Conservation (phyloP, 2,113 vertebrate species). For the Otolemur garnettii region DNA sequence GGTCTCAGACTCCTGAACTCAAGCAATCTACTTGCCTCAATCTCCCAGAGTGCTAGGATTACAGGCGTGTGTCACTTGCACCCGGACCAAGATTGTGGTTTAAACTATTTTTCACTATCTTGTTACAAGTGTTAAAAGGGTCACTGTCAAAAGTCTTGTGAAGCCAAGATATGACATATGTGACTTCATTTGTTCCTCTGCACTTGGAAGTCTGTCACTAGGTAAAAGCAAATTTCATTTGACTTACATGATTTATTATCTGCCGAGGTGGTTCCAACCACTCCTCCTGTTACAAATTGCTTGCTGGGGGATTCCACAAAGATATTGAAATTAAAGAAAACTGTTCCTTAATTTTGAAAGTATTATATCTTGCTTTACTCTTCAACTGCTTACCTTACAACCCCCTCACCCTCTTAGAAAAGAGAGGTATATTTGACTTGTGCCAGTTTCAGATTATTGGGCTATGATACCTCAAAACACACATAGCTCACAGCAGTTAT, state of each 20-base stretch:
- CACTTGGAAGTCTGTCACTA: constrained; percentile 29
- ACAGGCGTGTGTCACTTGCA: too few species aligned
- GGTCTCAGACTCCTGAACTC: too few species aligned
- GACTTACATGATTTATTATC: constrained; percentile 38
- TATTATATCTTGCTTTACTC: not conserved
- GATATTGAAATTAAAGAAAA: constrained; percentile 53
- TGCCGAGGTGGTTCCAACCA: constrained; percentile 29
- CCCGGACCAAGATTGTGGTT: not conserved
- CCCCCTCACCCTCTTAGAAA: not conserved
- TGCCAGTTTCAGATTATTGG: not conserved
- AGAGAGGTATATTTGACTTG: not conserved
- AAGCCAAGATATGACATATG: constrained; percentile 27
- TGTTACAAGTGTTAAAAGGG: constrained; percentile 13
- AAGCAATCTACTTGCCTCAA: too few species aligned
- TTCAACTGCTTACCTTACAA: not conserved
- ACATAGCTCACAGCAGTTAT: not conserved
- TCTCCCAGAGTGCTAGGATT: too few species aligned
- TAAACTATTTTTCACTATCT: not conserved
- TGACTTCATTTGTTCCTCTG: constrained; percentile 28
- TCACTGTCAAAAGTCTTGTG: not conserved
- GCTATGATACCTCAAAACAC: not conserved
- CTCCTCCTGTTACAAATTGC: constrained; percentile 47
- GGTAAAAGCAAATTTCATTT: constrained; percentile 52
- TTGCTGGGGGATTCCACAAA: constrained; percentile 47
- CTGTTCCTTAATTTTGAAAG: constrained; percentile 55